A percentile compares a stretch with the other conserved stretches of the same genome.
phyloP scores from a whole-genome alignment of 1,140 invertebrate species.

The Hylaeus volcanicus region DNA sequence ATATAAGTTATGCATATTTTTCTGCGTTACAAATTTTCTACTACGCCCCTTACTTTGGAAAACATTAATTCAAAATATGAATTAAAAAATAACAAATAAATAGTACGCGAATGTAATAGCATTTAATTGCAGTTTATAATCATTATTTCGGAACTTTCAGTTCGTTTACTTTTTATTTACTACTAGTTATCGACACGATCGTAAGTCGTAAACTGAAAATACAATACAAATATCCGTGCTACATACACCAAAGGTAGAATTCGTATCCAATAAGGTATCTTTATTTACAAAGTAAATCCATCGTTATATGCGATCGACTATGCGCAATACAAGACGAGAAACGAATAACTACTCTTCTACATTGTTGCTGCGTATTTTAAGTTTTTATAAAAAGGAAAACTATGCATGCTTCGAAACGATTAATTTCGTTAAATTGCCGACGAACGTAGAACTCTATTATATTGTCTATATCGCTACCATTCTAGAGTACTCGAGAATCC shows the following conservation, averaged over 20 bases:
- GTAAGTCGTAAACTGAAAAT: not conserved
- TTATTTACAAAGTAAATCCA: slow-evolving; percentile 44
- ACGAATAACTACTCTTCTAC: not conserved
- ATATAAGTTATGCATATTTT: too few relatives aligned
- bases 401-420: slow-evolving; percentile 25
- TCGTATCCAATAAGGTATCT: slow-evolving; percentile 27
- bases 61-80: not conserved
- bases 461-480: slow-evolving; percentile 25
- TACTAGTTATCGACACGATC: not conserved
- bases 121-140: too few relatives aligned
- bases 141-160: not conserved
- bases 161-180: not conserved
- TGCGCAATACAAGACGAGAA: not conserved
- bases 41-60: too few relatives aligned
- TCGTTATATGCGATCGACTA: slow-evolving; percentile 4
- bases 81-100: too few relatives aligned
- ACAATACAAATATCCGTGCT: not conserved
- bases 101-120: too few relatives aligned
- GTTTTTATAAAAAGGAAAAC: slow-evolving; percentile 11
- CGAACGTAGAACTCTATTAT: not conserved
- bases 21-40: too few relatives aligned
- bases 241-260: not conserved
- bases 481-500: not conserved
- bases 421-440: slow-evolving; percentile 4
- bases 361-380: not conserved